phyloP scores from a whole-genome alignment of 2,113 vertebrate genomes.

The Oncorhynchus kisutch region DNA sequence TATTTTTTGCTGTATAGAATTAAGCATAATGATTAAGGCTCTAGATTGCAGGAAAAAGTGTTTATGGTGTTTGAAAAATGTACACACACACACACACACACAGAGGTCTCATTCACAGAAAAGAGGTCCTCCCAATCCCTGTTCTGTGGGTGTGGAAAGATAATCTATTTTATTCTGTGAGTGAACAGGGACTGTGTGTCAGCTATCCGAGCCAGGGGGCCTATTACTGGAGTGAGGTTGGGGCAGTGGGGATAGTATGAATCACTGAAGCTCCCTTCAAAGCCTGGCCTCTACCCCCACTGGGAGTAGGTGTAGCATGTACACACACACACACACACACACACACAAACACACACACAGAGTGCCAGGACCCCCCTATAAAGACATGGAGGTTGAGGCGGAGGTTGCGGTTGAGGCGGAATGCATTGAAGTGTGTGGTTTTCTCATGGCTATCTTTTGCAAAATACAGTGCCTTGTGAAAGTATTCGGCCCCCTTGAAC shows the following conservation, averaged over 20 bases:
- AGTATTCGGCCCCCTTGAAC: no score
- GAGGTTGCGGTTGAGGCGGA: no score
- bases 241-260: slow-evolving; percentile 43
- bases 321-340: not conserved
- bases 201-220: slow-evolving; percentile 40
- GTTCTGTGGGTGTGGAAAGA: slow-evolving; percentile 41
- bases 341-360: slow-evolving; percentile 12
- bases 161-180: slow-evolving; percentile 59
- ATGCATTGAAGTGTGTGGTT: no score
- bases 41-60: no score
- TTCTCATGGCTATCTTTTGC: no score
- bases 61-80: no score
- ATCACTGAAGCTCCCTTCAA: slow-evolving; percentile 72
- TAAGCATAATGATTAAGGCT: no score
- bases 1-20: no score
- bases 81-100: slow-evolving; percentile 25
- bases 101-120: slow-evolving; percentile 56
- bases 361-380: slow-evolving; percentile 42
- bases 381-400: slow-evolving; percentile 3
- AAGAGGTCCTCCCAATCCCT: slow-evolving; percentile 29
- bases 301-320: slow-evolving; percentile 46
- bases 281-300: slow-evolving; percentile 49
- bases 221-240: slow-evolving; percentile 31
- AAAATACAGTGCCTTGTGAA: no score
- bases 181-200: slow-evolving; percentile 13